phyloP scores from a whole-genome alignment of 2,797 vertebrate species.

The Erethizon dorsatum region DNA sequence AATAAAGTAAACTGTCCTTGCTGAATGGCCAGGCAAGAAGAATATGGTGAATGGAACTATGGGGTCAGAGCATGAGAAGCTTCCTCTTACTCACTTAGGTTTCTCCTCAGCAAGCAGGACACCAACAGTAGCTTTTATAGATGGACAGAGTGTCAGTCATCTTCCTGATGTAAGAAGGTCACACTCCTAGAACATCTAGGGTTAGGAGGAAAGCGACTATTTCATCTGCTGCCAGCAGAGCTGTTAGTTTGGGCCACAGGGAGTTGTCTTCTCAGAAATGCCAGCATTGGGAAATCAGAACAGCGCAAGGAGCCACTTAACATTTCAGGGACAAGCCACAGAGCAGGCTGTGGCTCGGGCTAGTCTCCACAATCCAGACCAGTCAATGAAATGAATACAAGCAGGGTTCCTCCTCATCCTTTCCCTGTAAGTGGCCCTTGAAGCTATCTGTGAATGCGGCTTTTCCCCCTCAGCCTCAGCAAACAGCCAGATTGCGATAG shows the following conservation, averaged over 20 bases:
- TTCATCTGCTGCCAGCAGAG: neutral
- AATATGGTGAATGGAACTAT: neutral
- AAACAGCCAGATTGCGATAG: neutral
- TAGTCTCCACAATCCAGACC: neutral
- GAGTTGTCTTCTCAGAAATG: neutral
- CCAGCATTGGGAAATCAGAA: neutral
- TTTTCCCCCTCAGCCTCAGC: neutral
- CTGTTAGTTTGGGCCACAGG: neutral
- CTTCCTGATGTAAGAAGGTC: neutral
- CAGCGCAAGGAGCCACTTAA: neutral
- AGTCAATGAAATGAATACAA: neutral
- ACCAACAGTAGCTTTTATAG: neutral
- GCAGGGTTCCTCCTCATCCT: neutral
- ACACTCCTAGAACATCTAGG: neutral
- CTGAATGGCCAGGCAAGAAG: neutral
- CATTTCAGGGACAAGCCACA: neutral
- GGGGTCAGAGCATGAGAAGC: neutral
- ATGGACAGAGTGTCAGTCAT: rapidly evolving
- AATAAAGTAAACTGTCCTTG: neutral
- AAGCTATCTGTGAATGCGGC: neutral
- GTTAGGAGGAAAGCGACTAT: neutral
- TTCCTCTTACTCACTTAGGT: neutral
- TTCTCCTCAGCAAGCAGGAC: neutral
- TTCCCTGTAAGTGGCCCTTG: neutral
- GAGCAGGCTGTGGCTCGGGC: neutral